Percentiles rank a stretch among this genome's conserved stretches.
Conservation (phyloP, 1,140 invertebrate species). For the Aleiodes sp. region DNA sequence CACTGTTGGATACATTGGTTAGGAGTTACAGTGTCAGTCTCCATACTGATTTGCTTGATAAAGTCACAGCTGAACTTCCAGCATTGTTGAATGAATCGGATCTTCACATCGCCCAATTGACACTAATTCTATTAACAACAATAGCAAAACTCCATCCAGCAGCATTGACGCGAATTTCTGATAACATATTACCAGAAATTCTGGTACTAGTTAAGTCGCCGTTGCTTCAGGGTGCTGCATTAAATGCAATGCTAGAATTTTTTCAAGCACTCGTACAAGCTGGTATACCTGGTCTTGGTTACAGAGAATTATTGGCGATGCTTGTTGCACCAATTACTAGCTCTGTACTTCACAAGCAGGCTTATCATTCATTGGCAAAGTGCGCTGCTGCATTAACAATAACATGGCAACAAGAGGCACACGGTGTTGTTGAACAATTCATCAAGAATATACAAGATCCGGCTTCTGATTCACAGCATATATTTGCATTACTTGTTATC, state of each 20-base stretch:
- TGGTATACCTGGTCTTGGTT: conserved; percentile 80
- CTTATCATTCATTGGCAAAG: conserved; percentile 92
- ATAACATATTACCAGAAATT: conserved; percentile 84
- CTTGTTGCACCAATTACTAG: conserved; percentile 72
- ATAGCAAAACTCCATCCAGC: conserved; percentile 76
- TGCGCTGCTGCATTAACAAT: conserved; percentile 93
- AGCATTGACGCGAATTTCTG: conserved; percentile 74
- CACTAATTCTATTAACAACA: conserved; percentile 80
- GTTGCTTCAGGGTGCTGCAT: conserved; percentile 84
- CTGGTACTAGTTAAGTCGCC: conserved; percentile 89
- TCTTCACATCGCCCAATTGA: conserved; percentile 94
- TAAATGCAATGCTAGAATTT: conserved; percentile 90
- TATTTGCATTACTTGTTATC: conserved; percentile 92
- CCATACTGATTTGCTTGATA: conserved; percentile 76
- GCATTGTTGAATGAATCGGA: conserved; percentile 92
- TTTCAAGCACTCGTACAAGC: conserved; percentile 89
- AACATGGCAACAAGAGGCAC: conserved; percentile 76
- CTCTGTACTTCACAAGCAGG: conserved; percentile 75
- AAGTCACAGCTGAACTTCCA: conserved; percentile 86
- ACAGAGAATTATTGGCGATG: conserved; percentile 80
- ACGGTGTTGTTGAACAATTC: conserved; percentile 86
- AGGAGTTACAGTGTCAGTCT: conserved; percentile 82
- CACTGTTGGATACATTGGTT: conserved; percentile 89
- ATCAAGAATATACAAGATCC: conserved; percentile 83
- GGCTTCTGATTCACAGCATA: conserved; percentile 81